A percentile compares a stretch with the other conserved stretches of the same genome.
phyloP scores from a whole-genome alignment of 1,140 invertebrate species.

The Fopius arisanus region DNA sequence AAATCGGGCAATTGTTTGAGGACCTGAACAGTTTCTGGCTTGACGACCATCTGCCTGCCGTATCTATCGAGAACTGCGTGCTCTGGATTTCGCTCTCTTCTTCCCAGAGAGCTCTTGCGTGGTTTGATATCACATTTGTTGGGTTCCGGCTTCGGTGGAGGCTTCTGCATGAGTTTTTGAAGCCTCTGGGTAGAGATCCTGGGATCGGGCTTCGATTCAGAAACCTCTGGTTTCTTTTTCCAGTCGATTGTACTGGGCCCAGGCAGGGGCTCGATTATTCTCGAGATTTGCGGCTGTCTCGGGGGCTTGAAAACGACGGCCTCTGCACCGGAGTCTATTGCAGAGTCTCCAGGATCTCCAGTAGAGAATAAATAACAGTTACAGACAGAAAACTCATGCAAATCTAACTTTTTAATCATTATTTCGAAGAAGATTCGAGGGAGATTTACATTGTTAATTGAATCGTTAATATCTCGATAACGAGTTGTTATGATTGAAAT shows the following conservation, averaged over 20 bases:
- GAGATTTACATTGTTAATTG: no score
- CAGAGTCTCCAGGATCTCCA: neutral
- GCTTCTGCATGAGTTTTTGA: slow-evolving; percentile 31
- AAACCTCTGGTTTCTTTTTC: slow-evolving; percentile 43
- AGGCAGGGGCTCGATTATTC: slow-evolving; percentile 60
- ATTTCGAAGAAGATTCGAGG: no score
- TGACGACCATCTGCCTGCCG: slow-evolving; percentile 53
- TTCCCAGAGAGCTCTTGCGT: slow-evolving; percentile 35
- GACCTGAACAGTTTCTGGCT: slow-evolving; percentile 53
- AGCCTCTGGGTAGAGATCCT: slow-evolving; percentile 31
- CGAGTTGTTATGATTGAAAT: no score
- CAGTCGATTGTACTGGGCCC: slow-evolving; percentile 52
- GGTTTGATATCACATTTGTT: slow-evolving; percentile 19
- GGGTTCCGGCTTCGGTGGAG: slow-evolving; percentile 2
- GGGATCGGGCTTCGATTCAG: neutral
- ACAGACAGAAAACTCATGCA: neutral
- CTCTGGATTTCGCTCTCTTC: slow-evolving; percentile 43
- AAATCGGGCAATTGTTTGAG: slow-evolving; percentile 60
- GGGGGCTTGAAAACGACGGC: slow-evolving; percentile 27
- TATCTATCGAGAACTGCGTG: slow-evolving; percentile 56
- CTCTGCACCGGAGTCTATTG: neutral
- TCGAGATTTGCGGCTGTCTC: slow-evolving; percentile 41
- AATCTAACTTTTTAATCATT: no score
- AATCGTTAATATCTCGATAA: no score
- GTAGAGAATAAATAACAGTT: neutral